A percentile compares a stretch with the other conserved stretches of the same genome.
Evolutionary conservation across 1,140 invertebrate genomes (phyloP).

Genomic region (Drosophila murphyi): DNA sequence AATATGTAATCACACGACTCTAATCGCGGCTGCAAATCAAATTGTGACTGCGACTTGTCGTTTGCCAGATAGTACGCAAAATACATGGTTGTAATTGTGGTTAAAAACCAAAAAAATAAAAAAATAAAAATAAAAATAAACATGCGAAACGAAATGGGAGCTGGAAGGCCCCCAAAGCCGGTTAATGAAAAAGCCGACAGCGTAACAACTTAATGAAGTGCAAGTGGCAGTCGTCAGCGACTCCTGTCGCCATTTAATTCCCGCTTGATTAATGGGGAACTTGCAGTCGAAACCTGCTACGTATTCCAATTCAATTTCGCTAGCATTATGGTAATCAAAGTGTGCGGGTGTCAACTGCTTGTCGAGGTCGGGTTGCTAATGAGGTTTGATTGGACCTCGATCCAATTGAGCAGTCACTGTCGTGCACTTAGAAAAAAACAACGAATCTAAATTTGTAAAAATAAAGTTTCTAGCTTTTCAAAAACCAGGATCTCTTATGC

Average conservation of each 20-base stretch:
- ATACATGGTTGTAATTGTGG: slow-evolving; percentile 20
- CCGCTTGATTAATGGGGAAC: slow-evolving; percentile 38
- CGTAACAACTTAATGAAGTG: slow-evolving; percentile 42
- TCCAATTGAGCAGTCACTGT: slow-evolving; percentile 1
- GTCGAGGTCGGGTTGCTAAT: slow-evolving; percentile 14
- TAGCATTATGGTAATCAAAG: slow-evolving; percentile 15
- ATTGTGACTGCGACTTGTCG: slow-evolving; percentile 49
- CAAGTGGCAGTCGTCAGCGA: slow-evolving; percentile 30
- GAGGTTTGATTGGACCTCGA: slow-evolving; percentile 6
- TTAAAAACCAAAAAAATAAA: slow-evolving; percentile 7
- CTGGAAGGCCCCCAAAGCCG: not conserved
- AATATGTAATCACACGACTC: slow-evolving; percentile 65
- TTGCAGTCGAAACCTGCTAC: not conserved
- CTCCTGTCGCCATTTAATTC: slow-evolving; percentile 46
- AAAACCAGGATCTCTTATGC: too few species aligned
- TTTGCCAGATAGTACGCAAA: slow-evolving; percentile 57
- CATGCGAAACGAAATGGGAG: slow-evolving; percentile 5
- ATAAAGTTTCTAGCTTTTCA: too few species aligned
- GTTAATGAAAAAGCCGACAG: slow-evolving; percentile 45
- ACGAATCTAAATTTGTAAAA: too few species aligned
- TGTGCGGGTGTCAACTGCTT: slow-evolving; percentile 3
- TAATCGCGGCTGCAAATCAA: slow-evolving; percentile 73
- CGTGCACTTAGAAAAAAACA: not conserved
- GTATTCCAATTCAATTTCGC: slow-evolving; percentile 13
- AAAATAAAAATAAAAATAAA: not conserved